Evolutionary conservation across 1,140 invertebrate genomes (phyloP), one percentile per base, ranked within the genome.

Genomic region (Oppia nitens): DNA sequence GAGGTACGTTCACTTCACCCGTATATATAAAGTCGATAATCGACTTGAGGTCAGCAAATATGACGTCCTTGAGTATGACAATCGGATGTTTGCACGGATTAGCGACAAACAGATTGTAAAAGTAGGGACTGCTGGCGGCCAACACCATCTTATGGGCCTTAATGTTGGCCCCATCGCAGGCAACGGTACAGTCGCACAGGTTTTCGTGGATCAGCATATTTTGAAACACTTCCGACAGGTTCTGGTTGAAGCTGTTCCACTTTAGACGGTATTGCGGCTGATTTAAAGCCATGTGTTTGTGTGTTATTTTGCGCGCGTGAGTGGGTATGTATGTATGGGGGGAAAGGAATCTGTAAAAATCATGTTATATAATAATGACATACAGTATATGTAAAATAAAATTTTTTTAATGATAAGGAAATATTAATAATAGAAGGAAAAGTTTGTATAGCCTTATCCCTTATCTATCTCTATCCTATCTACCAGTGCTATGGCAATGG

Each of bases 221-320:
- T 75, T 92, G 87, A 74, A 94, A 92, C 65, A 90, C 87, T 66
- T 86, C 85, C 67, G 91, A 83, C 68, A 93, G 76, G 60, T 88
- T 92, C 62, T 82, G 85, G 72, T 91, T 87, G 73, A 91, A 87
- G 73, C 91, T 91, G 75, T 91, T 91, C 87, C 88, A 93, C 71
- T 86, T 79, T 67, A 93, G 76, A 76, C 87, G 91, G 74, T 90
- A 91, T n/a, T n/a, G n/a, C n/a, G n/a, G n/a, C 76, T 91, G 87
- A n/a, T n/a, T n/a, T n/a, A n/a, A n/a, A n/a, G n/a, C n/a, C n/a
- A n/a, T n/a, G n/a, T n/a, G n/a, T n/a, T n/a, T n/a, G n/a, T n/a
- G n/a, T n/a, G n/a, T n/a, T n/a, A n/a, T n/a, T n/a, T n/a, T n/a
- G n/a, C n/a, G n/a, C n/a, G n/a, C n/a, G n/a, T n/a, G n/a, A n/a